These are phyloP conservation scores for Saccostrea glomerata DNA, from an alignment of 1,140 invertebrate species.

Conservation along the genomic window DNA sequence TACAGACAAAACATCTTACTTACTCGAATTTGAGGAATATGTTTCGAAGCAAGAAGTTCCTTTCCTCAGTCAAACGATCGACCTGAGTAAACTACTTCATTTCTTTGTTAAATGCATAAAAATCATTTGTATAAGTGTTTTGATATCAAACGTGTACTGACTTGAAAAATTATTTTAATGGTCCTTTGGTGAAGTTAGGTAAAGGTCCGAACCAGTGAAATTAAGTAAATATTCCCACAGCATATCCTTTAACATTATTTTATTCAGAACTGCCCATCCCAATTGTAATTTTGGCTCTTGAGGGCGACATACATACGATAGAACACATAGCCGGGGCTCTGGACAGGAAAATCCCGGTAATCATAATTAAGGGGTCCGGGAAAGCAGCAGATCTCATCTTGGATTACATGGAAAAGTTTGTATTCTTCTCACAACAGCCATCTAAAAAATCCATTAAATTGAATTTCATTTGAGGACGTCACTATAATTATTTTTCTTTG, in stretches of 20 bases:
- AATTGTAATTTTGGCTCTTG: constrained; percentile 11
- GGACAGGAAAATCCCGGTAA: background rate
- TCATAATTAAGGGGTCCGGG: constrained; percentile 39
- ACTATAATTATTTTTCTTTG: too few relatives aligned
- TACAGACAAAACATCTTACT: too few relatives aligned
- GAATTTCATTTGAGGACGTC: too few relatives aligned
- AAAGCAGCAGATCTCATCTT: constrained; percentile 42
- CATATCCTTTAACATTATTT: background rate
- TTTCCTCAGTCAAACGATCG: background rate
- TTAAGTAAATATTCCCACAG: too few relatives aligned
- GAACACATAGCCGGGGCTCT: constrained; percentile 15
- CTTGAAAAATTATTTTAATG: too few relatives aligned
- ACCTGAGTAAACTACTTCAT: too few relatives aligned
- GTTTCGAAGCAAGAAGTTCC: background rate
- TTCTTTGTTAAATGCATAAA: too few relatives aligned
- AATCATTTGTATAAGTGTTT: too few relatives aligned
- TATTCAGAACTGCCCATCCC: constrained; percentile 40
- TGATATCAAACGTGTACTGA: too few relatives aligned
- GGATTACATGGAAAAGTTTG: background rate
- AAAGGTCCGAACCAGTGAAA: too few relatives aligned
- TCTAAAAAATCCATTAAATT: too few relatives aligned
- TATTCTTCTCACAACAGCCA: background rate
- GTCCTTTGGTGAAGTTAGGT: too few relatives aligned
- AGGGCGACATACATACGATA: constrained; percentile 36
- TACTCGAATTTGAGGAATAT: background rate